These are phyloP conservation scores for Thelaira solivaga DNA, from an alignment of 2,888 invertebrate genomes.

Conservation along the genomic window DNA sequence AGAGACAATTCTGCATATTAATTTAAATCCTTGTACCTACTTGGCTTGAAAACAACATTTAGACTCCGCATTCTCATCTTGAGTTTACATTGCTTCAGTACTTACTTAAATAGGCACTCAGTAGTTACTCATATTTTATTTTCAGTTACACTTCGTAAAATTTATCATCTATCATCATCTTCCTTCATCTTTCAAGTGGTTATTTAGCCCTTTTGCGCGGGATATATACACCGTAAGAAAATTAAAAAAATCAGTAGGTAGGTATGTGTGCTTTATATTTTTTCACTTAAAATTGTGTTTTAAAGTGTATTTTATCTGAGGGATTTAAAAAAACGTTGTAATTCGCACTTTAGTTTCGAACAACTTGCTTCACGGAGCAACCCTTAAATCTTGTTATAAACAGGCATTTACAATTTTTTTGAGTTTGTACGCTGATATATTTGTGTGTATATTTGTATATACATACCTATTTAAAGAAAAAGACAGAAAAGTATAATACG, in stretches of 20 bases:
- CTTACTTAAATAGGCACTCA: conserved; percentile 68
- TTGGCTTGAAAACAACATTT: conserved; percentile 18
- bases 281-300: no score
- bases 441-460: no score
- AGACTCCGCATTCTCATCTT: conserved; percentile 29
- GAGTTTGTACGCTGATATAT: no score
- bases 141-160: conserved; percentile 68
- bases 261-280: no score
- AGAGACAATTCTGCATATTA: background rate
- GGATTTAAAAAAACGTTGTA: no score
- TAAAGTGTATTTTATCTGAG: no score
- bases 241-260: no score
- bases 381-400: background rate
- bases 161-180: conserved; percentile 63
- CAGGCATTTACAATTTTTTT: no score
- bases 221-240: conserved; percentile 42
- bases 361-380: background rate
- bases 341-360: no score
- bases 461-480: background rate
- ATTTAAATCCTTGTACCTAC: conserved; percentile 36
- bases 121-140: conserved; percentile 57
- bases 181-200: no score
- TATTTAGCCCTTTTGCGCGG: no score
- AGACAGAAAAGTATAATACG: background rate
- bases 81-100: conserved; percentile 63